Evolutionary conservation across 2,888 invertebrate species (phyloP).

Genomic region (Thereva nobilitata): DNA sequence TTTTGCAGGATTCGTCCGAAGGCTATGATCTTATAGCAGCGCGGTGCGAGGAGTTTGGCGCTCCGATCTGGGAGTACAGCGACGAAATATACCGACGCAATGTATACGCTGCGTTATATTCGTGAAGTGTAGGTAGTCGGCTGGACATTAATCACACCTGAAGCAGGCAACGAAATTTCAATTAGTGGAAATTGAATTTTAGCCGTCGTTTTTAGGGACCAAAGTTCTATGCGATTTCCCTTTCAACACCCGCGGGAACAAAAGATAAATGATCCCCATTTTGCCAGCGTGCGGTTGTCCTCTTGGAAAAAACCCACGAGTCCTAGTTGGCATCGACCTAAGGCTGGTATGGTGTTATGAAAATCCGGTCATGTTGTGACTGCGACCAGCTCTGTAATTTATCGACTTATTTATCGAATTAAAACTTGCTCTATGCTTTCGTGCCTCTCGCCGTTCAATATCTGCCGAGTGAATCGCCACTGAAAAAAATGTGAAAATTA

Average conservation of each 20-base stretch:
- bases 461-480: constrained; percentile 9
- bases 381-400: neutral
- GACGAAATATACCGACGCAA: neutral
- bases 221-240: neutral
- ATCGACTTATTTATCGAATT: constrained; percentile 18
- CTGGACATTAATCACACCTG: constrained; percentile 20
- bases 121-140: constrained; percentile 3
- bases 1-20: constrained; percentile 4
- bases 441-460: neutral
- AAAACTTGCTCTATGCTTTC: neutral
- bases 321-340: constrained; percentile 11
- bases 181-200: constrained; percentile 26
- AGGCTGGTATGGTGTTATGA: constrained; percentile 11
- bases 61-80: constrained; percentile 4
- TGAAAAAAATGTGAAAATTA: constrained; percentile 26
- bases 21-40: constrained; percentile 4
- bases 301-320: neutral
- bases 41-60: neutral
- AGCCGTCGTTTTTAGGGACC: no score
- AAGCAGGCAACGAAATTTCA: constrained; percentile 32
- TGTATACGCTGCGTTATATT: neutral
- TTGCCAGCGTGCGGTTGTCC: neutral
- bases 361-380: neutral
- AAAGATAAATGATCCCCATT: constrained; percentile 25
- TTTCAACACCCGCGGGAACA: constrained; percentile 16